A percentile compares a stretch with the other conserved stretches of the same genome.
These are phyloP conservation scores for Drosophila bunnanda DNA, from an alignment of 2,888 invertebrate species.

Conservation along the genomic window DNA sequence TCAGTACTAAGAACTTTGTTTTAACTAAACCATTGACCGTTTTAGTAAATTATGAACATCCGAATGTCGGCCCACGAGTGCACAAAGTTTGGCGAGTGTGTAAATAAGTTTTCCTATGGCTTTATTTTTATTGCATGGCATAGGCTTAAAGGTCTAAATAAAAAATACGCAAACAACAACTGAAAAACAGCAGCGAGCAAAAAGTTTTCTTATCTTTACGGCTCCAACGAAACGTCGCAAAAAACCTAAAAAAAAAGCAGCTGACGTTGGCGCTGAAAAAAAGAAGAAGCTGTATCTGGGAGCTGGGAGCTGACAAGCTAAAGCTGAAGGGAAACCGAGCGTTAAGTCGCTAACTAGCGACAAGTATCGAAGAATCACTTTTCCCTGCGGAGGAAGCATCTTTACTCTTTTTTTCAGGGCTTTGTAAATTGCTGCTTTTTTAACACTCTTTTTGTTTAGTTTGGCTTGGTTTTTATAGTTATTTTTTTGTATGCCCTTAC, in stretches of 20 bases:
- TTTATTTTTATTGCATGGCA: slow-evolving; percentile 65
- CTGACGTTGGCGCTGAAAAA: slow-evolving; percentile 16
- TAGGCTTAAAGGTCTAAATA: slow-evolving; percentile 73
- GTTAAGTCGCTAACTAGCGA: slow-evolving; percentile 34
- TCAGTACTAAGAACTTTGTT: background rate
- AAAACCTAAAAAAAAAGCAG: slow-evolving; percentile 32
- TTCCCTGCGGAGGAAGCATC: background rate
- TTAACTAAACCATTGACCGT: slow-evolving; percentile 10
- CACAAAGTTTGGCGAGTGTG: slow-evolving; percentile 53
- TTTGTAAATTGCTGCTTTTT: background rate
- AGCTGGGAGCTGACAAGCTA: background rate
- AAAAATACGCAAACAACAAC: slow-evolving; percentile 61
- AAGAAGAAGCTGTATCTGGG: background rate
- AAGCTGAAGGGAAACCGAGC: slow-evolving; percentile 10
- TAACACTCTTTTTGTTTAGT: background rate
- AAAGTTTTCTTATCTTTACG: slow-evolving; percentile 48
- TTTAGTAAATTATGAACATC: background rate
- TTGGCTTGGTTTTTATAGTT: background rate
- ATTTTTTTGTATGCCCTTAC: background rate
- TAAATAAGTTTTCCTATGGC: slow-evolving; percentile 62
- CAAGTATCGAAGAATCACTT: slow-evolving; percentile 13
- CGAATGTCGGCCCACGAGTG: slow-evolving; percentile 9
- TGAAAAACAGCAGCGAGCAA: slow-evolving; percentile 24
- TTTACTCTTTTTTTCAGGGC: background rate
- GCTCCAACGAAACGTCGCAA: slow-evolving; percentile 30